A percentile compares a stretch with the other conserved stretches of the same genome.
Evolutionary conservation across 2,113 vertebrate species (phyloP).

Genomic region (Aramus guarauna): DNA sequence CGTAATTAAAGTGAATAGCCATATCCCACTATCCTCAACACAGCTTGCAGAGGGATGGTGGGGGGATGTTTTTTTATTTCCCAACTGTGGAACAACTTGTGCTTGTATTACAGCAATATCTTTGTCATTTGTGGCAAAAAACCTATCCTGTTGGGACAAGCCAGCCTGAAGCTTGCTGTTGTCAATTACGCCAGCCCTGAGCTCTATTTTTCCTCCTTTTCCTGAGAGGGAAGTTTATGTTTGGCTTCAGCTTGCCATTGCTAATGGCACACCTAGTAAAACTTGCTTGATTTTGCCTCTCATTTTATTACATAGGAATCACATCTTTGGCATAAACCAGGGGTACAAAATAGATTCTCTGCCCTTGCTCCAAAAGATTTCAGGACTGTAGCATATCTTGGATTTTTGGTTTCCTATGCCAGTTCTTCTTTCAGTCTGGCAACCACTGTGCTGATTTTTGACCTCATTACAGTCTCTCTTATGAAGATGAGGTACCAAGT

Average conservation of each 20-base stretch:
- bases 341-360: not conserved
- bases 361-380: not conserved
- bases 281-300: not conserved
- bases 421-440: not conserved
- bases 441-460: not conserved
- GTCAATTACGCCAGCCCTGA: not conserved
- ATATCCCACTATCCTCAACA: not conserved
- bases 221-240: not conserved
- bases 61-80: not conserved
- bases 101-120: not conserved
- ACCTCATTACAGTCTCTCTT: not conserved
- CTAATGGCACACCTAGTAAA: not conserved
- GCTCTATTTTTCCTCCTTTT: not conserved
- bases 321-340: not conserved
- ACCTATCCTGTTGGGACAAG: not conserved
- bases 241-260: not conserved
- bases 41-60: not conserved
- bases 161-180: not conserved
- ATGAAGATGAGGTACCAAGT: not conserved
- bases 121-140: not conserved
- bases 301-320: not conserved
- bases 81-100: not conserved
- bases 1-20: not conserved
- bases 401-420: not conserved
- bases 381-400: not conserved